Evolutionary conservation across 2,888 invertebrate species (phyloP), one percentile per base, ranked within the genome.

Genomic region (Melinaea marsaeus): DNA sequence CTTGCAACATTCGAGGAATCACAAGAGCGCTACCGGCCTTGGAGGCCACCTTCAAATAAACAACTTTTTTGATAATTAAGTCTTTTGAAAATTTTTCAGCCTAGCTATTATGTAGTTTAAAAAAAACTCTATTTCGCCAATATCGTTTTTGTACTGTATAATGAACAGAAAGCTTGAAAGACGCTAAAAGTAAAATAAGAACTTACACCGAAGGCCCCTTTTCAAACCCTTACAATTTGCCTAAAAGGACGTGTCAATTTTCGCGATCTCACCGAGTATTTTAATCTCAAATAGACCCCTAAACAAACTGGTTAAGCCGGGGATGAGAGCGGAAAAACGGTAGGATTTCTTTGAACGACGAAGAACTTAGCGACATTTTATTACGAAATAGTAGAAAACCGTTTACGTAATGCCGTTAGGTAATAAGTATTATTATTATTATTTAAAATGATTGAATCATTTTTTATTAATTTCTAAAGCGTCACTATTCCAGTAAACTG

Each of bases 221-320:
- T 42, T 51, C 37, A 63, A 46, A 58, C 60, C 64, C 55, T 67
- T 62, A 61, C 62, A 67, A 65, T 67, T 65, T 67, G 67, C 61
- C 45, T 67, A 67, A 67, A 65, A 67, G 67, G 62, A 57, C 62
- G 65, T 61, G 67, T 61, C 67, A 65, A 67, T 67, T 65, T 64
- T 64, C 58, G 58, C 57, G 65, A 59, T 63, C 58, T 60, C 61
- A 35, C 56, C 67, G 63, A 63, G 61, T 61, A 63, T 65, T 60
- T 67, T 65, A 65, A 63, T 65, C 67, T 62, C 56, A 61, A 65
- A 65, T 65, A 63, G 63, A 63, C 57, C 37, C 56, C 58, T 56
- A 46, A 61, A 64, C 55, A 55, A 64, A 64, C 58, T 55, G 3
- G 47, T 33, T 48, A 48, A 58, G 58, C 48, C 42, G n/a, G 37